Percentiles rank a stretch among this genome's conserved stretches.
These are phyloP conservation scores for Andricus grossulariae DNA, from an alignment of 1,140 invertebrate species.

Conservation along the genomic window DNA sequence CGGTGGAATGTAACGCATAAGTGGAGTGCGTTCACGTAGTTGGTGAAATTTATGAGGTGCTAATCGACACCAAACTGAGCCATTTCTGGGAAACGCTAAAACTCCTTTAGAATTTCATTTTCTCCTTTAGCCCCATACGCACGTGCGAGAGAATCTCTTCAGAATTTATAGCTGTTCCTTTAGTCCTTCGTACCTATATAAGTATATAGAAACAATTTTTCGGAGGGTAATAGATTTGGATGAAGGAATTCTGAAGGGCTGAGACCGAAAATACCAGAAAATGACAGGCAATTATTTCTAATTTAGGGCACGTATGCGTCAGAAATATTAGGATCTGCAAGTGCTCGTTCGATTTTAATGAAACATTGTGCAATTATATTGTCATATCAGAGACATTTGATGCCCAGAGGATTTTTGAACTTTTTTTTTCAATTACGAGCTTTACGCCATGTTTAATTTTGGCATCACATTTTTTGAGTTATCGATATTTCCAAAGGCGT, in stretches of 20 bases:
- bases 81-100: conserved; percentile 19
- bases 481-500: too few species aligned
- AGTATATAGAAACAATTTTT: conserved; percentile 27
- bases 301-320: too few species aligned
- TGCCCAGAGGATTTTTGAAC: too few species aligned
- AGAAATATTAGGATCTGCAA: too few species aligned
- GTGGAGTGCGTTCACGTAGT: conserved; percentile 19
- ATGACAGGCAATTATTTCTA: too few species aligned
- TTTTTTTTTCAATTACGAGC: too few species aligned
- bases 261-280: neutral
- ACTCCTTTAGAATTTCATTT: conserved; percentile 19
- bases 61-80: conserved; percentile 25
- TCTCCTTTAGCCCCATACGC: neutral
- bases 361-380: too few species aligned
- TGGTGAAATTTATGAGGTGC: conserved; percentile 25
- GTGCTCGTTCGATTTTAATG: too few species aligned
- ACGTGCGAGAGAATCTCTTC: conserved; percentile 20
- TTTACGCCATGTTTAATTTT: too few species aligned
- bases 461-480: too few species aligned
- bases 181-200: neutral
- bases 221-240: conserved; percentile 6
- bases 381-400: too few species aligned
- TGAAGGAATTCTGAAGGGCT: neutral
- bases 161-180: conserved; percentile 12
- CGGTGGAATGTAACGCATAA: neutral